These are phyloP conservation scores for Cheilosia pagana DNA, from an alignment of 2,888 invertebrate genomes.

Conservation along the genomic window DNA sequence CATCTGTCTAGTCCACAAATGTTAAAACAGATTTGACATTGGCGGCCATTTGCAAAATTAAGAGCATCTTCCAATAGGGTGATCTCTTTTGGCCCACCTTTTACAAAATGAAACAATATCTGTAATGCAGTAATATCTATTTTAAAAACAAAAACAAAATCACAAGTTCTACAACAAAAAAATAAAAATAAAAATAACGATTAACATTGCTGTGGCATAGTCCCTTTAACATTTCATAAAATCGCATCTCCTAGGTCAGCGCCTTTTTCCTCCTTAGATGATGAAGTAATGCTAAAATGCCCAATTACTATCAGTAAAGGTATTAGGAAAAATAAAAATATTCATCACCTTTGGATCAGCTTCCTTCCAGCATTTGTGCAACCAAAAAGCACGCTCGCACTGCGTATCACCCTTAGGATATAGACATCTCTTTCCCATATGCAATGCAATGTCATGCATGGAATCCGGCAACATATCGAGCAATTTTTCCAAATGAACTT, in stretches of 20 bases:
- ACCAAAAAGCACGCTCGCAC: conserved; percentile 76
- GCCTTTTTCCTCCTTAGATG: conserved; percentile 5
- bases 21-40: too few species aligned
- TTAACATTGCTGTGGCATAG: conserved; percentile 16
- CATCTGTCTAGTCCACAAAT: too few species aligned
- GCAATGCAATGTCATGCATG: conserved; percentile 79
- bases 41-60: too few species aligned
- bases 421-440: conserved; percentile 80
- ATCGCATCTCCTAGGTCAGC: not conserved
- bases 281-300: conserved; percentile 58
- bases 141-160: not conserved
- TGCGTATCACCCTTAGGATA: conserved; percentile 76
- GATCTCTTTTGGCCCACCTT: too few species aligned
- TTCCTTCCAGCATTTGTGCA: conserved; percentile 77
- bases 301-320: not conserved
- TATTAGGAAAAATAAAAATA: not conserved
- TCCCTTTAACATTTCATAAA: conserved; percentile 8
- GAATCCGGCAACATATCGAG: conserved; percentile 79
- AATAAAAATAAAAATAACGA: conserved; percentile 1
- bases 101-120: too few species aligned
- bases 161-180: not conserved
- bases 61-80: too few species aligned
- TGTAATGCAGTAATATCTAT: conserved; percentile 37
- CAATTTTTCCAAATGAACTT: conserved; percentile 82
- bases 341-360: conserved; percentile 75